phyloP scores from a whole-genome alignment of 2,113 vertebrate genomes.

The Phylloscopus trochilus region DNA sequence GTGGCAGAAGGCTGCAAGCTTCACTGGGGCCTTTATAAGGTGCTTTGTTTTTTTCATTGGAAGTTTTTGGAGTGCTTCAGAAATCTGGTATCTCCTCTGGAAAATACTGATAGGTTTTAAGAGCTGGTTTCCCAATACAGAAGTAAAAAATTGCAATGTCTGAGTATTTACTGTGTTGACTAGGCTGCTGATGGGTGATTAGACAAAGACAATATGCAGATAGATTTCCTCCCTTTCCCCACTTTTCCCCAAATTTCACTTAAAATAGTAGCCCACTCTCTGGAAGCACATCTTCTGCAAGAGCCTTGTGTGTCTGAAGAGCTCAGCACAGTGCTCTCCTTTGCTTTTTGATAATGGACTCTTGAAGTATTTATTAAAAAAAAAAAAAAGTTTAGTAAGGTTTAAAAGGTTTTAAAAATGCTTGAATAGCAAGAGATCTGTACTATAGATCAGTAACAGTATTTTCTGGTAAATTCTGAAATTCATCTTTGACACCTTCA shows the following conservation, averaged over 20 bases:
- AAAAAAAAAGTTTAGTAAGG: not conserved
- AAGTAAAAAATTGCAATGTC: not conserved
- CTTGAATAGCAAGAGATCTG: not conserved
- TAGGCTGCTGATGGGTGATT: not conserved
- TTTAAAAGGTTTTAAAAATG: not conserved
- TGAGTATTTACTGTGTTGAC: not conserved
- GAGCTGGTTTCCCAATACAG: not conserved
- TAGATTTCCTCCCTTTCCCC: not conserved
- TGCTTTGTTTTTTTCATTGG: not conserved
- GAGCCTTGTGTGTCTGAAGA: not conserved
- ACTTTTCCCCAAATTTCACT: not conserved
- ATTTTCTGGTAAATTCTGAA: not conserved
- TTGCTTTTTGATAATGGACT: not conserved
- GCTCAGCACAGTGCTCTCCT: not conserved
- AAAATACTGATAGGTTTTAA: not conserved
- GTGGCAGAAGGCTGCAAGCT: not conserved
- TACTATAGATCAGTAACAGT: not conserved
- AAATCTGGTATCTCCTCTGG: not conserved
- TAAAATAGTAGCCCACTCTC: not conserved
- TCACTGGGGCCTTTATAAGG: not conserved
- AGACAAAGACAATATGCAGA: not conserved
- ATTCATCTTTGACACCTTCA: not conserved
- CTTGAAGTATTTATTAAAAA: not conserved
- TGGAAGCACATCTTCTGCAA: not conserved
- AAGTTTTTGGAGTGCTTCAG: not conserved